A percentile compares a stretch with the other conserved stretches of the same genome.
Conservation (phyloP, 2,113 vertebrate genomes). For the Actenoides lindsayi region DNA sequence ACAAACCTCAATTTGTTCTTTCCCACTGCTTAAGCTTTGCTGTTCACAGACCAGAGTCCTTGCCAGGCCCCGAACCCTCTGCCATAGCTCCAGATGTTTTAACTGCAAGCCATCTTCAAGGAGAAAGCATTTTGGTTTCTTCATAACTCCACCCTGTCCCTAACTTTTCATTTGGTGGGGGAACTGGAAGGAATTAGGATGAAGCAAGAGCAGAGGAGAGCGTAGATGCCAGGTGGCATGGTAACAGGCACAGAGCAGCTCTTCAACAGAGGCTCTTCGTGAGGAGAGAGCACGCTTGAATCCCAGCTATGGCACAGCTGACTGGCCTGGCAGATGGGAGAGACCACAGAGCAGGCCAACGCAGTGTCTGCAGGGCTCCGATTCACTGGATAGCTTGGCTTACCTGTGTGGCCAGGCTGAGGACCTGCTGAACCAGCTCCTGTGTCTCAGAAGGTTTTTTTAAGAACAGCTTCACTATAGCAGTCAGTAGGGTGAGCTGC, state of each 20-base stretch:
- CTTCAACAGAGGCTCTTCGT: slow-evolving; percentile 63
- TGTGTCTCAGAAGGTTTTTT: slow-evolving; percentile 98
- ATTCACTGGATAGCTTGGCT: background rate
- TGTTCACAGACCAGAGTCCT: background rate
- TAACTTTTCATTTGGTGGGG: background rate
- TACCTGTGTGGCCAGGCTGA: slow-evolving; percentile 97
- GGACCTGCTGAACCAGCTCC: slow-evolving; percentile 95
- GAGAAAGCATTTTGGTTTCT: background rate
- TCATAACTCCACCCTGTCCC: background rate
- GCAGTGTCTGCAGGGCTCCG: background rate
- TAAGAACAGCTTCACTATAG: slow-evolving; percentile 95
- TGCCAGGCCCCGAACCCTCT: background rate
- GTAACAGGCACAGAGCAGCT: background rate
- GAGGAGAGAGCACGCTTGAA: slow-evolving; percentile 57
- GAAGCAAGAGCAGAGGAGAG: background rate
- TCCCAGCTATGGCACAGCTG: background rate
- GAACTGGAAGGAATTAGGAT: background rate
- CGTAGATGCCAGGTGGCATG: background rate
- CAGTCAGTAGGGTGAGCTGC: slow-evolving; percentile 93
- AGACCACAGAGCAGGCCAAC: background rate
- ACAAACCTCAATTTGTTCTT: background rate
- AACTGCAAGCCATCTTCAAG: background rate
- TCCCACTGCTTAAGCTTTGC: background rate
- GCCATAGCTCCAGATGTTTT: background rate
- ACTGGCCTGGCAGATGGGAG: background rate